A percentile compares a stretch with the other conserved stretches of the same genome.
Evolutionary conservation across 2,113 vertebrate genomes (phyloP).

Genomic region (Leucoraja erinaceus): DNA sequence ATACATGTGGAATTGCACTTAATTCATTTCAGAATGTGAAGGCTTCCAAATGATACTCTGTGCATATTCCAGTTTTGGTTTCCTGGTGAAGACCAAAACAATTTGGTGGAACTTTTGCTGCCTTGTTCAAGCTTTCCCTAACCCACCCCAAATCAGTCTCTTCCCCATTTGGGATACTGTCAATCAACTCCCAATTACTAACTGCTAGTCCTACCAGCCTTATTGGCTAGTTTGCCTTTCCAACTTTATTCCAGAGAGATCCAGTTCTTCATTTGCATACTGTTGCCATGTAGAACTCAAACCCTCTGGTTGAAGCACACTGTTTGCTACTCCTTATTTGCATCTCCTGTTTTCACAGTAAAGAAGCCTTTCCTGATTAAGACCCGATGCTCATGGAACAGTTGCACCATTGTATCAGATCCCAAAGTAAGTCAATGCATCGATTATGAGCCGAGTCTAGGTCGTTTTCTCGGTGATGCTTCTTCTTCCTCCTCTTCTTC

Average conservation of each 20-base stretch:
- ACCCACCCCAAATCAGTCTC: constrained; percentile 57
- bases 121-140: constrained; percentile 52
- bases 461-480: constrained; percentile 84
- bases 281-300: constrained; percentile 59
- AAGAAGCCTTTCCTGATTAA: constrained; percentile 65
- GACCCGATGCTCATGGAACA: constrained; percentile 61
- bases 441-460: constrained; percentile 86
- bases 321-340: constrained; percentile 65
- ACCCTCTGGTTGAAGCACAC: constrained; percentile 56
- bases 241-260: constrained; percentile 49
- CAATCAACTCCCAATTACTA: constrained; percentile 69
- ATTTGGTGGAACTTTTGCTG: constrained; percentile 54
- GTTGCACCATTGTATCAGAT: constrained; percentile 67
- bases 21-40: constrained; percentile 76
- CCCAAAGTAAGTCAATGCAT: constrained; percentile 44
- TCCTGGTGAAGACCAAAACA: constrained; percentile 46
- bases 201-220: constrained; percentile 69
- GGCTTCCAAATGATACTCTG: constrained; percentile 59
- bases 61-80: constrained; percentile 48
- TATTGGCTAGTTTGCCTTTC: constrained; percentile 53
- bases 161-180: constrained; percentile 59
- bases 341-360: constrained; percentile 55
- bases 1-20: constrained; percentile 82
- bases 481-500: constrained; percentile 78
- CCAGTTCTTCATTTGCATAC: constrained; percentile 56